Evolutionary conservation across 2,113 vertebrate species (phyloP).

Genomic region (Ascaphus truei): DNA sequence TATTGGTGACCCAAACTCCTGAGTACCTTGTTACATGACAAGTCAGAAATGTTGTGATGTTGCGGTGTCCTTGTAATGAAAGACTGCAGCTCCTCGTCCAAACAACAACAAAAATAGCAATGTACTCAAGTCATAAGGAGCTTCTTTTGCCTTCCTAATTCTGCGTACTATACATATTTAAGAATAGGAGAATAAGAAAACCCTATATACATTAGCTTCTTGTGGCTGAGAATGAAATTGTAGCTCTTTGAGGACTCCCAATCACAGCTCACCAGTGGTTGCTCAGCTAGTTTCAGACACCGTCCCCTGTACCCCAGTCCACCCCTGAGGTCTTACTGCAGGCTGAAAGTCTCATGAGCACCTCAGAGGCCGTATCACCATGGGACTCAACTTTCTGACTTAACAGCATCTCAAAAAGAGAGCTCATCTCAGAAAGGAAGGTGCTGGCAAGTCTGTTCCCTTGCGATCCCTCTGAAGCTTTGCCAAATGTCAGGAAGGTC

Average conservation of each 20-base stretch:
- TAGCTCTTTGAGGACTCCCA: background rate
- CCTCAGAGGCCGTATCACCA: constrained; percentile 56
- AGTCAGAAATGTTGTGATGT: too few species aligned
- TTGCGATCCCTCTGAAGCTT: constrained; percentile 46
- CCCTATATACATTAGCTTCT: too few species aligned
- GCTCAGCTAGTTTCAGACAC: background rate
- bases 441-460: constrained; percentile 64
- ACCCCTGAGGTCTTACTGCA: constrained; percentile 72
- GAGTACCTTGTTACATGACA: too few species aligned
- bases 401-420: constrained; percentile 86
- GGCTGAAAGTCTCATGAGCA: constrained; percentile 80
- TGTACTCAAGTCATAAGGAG: too few species aligned
- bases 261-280: background rate
- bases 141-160: too few species aligned
- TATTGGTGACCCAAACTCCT: too few species aligned
- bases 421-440: constrained; percentile 89
- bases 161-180: too few species aligned
- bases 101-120: too few species aligned
- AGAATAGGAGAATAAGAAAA: too few species aligned
- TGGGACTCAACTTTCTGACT: constrained; percentile 75
- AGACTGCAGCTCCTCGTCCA: too few species aligned
- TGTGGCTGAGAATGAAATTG: background rate
- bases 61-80: too few species aligned
- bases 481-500: constrained; percentile 90
- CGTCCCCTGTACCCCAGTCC: constrained; percentile 48